Evolutionary conservation across 1,140 invertebrate genomes (phyloP), one percentile per base, ranked within the genome.

Genomic region (Armadillidium nasatum): DNA sequence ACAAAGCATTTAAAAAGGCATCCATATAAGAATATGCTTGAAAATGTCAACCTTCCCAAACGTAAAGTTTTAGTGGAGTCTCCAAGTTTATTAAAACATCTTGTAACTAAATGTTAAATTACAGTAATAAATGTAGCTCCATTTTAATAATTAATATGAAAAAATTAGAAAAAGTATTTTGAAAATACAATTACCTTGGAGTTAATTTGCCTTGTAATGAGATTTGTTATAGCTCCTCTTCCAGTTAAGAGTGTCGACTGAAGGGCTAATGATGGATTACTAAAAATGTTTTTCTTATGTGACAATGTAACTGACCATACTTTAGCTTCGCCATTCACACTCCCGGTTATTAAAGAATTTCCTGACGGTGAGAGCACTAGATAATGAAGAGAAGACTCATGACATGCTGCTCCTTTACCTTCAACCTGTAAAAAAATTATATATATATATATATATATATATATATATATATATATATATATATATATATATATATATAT

Each of bases 261-360:
- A 22, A 74, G 67, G 19, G 76, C 76, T 21, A 77, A 22, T 22
- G 69, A 50, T n/a, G 76, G 72, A 2, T 19, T 15, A 10, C 69
- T 15, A 4, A 19, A 44, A 21, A 13, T 54, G 44, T 46, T 23
- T 11, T 46, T 70, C 21, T 46, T 33, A 4, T 19, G 19, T 10
- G 21, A 60, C 11, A 21, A 46, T 13, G 71, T 70, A 23, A 78
- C 50, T 6, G 60, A 60, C 77, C 77, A 78, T 11, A 78, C 71
- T 21, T 78, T 78, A 33, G 75, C 77, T 46, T 76, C 77, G 21
- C 77, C 77, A 73, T 75, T 73, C 19, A 72, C 71, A 22, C 77
- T 73, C 11, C 77, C 77, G 23, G 73, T 73, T 21, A 78, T 44
- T 22, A 78, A 10, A 4, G 70, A 71, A 23, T 72, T 78, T 44